These are phyloP conservation scores for Thereuonema tuberculata DNA, from an alignment of 1,140 invertebrate species.

Conservation along the genomic window DNA sequence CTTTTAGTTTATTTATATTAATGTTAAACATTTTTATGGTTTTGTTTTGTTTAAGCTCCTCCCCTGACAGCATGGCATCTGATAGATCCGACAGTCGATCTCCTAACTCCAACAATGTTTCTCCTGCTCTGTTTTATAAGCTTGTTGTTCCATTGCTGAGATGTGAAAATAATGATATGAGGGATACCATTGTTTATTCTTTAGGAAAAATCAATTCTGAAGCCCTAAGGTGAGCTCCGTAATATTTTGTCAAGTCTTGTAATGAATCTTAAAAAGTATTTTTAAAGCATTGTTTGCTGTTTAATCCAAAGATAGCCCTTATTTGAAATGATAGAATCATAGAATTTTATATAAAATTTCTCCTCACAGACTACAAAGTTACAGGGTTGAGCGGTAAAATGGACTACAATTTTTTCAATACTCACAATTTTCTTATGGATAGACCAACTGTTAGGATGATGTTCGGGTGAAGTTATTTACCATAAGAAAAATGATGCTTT, in stretches of 20 bases:
- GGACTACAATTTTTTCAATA: too few relatives aligned
- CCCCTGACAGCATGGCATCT: conserved; percentile 66
- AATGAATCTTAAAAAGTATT: neutral
- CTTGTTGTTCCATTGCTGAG: conserved; percentile 71
- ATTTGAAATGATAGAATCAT: too few relatives aligned
- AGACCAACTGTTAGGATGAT: too few relatives aligned
- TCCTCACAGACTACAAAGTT: too few relatives aligned
- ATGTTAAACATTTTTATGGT: too few relatives aligned
- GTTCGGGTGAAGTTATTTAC: too few relatives aligned
- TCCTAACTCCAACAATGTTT: conserved; percentile 37
- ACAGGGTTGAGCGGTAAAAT: too few relatives aligned
- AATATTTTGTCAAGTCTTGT: neutral
- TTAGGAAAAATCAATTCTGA: conserved; percentile 84
- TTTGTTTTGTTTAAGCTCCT: conserved; percentile 39
- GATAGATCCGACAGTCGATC: conserved; percentile 48
- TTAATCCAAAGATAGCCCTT: too few relatives aligned
- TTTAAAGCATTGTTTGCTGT: neutral
- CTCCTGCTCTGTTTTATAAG: conserved; percentile 77
- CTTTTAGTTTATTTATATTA: too few relatives aligned
- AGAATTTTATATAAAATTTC: too few relatives aligned
- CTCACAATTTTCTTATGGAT: too few relatives aligned
- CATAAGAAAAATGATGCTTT: too few relatives aligned
- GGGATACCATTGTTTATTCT: conserved; percentile 83
- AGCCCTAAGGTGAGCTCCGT: conserved; percentile 68
- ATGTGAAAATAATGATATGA: conserved; percentile 81